A percentile compares a stretch with the other conserved stretches of the same genome.
Conservation (phyloP, 2,797 vertebrate genomes). For the Staurois parvus region DNA sequence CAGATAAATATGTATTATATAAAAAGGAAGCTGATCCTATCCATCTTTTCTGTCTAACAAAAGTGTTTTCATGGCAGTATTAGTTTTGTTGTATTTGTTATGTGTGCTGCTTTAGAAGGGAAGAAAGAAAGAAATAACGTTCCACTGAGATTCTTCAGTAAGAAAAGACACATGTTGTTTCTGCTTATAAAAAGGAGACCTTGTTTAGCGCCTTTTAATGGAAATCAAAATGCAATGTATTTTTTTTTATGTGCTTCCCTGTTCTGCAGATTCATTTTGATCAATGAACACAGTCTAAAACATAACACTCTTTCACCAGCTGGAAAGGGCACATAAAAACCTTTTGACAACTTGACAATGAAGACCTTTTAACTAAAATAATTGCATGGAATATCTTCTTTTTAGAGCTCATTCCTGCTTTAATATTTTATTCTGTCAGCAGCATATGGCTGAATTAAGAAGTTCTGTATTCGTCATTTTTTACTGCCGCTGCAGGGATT, state of each 20-base stretch:
- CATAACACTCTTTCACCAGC: conserved; percentile 59
- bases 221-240: conserved; percentile 52
- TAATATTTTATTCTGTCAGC: conserved; percentile 64
- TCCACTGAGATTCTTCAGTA: conserved; percentile 42
- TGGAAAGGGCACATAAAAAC: conserved; percentile 64
- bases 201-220: conserved; percentile 61
- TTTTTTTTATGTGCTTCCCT: conserved; percentile 43
- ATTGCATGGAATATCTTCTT: conserved; percentile 61
- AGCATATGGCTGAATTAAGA: conserved; percentile 62
- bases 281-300: conserved; percentile 59
- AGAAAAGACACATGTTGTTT: conserved; percentile 57
- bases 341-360: conserved; percentile 63
- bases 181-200: conserved; percentile 56
- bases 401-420: conserved; percentile 58
- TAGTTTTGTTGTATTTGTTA: conserved; percentile 42
- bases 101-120: conserved; percentile 30
- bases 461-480: conserved; percentile 60
- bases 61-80: conserved; percentile 30
- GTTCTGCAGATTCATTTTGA: conserved; percentile 57
- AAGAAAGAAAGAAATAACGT: conserved; percentile 21
- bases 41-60: conserved; percentile 8
- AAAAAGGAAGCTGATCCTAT: conserved; percentile 13
- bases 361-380: conserved; percentile 64
- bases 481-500: conserved; percentile 61
- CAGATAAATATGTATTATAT: conserved; percentile 44